Conservation (phyloP, 2,888 invertebrate genomes). For the Brachylomia viminalis region DNA sequence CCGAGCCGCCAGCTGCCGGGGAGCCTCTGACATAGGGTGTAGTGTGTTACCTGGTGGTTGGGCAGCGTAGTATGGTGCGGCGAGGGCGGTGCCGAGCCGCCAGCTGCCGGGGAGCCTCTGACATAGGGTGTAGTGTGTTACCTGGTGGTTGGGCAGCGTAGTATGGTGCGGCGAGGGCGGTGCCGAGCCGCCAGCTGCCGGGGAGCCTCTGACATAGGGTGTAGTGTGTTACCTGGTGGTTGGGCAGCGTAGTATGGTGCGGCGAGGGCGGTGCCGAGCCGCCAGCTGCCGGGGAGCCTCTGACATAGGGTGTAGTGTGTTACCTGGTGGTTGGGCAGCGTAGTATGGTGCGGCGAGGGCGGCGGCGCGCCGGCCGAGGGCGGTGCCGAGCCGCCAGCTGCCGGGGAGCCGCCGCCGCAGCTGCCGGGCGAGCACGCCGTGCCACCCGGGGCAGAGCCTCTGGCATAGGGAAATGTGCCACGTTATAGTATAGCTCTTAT, state of each 20-base stretch:
- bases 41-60: too few species aligned
- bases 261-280: slow-evolving; percentile 84
- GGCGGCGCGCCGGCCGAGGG: slow-evolving; percentile 85
- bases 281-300: slow-evolving; percentile 82
- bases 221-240: slow-evolving; percentile 76
- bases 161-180: too few species aligned
- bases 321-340: slow-evolving; percentile 77
- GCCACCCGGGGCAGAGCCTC: slow-evolving; percentile 49
- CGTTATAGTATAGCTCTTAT: too few species aligned
- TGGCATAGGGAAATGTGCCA: background rate
- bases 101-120: too few species aligned
- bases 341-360: slow-evolving; percentile 75
- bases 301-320: background rate
- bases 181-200: too few species aligned
- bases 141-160: too few species aligned
- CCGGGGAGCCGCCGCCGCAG: slow-evolving; percentile 88
- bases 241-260: slow-evolving; percentile 61
- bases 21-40: too few species aligned
- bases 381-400: slow-evolving; percentile 83
- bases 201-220: too few species aligned
- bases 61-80: too few species aligned
- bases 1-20: too few species aligned
- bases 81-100: too few species aligned
- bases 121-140: too few species aligned
- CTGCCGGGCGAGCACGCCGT: slow-evolving; percentile 85